Percentiles rank a stretch among this genome's conserved stretches.
phyloP scores from a whole-genome alignment of 1,140 invertebrate genomes.

The Melipona quadrifasciata region DNA sequence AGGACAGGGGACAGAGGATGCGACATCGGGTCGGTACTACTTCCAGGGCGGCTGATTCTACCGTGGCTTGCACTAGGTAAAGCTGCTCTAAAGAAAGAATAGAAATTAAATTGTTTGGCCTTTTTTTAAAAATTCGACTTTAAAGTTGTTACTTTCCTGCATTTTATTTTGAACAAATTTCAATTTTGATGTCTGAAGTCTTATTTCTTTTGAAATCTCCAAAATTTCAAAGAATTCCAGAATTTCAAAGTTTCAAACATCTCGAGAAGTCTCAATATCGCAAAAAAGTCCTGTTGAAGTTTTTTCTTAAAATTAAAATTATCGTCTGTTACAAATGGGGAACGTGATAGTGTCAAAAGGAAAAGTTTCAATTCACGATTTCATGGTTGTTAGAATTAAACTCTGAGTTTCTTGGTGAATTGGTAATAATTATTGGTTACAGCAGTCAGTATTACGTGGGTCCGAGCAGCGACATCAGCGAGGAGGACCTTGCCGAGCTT shows the following conservation, averaged over 20 bases:
- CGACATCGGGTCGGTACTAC: conserved; percentile 73
- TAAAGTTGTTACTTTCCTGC: neutral
- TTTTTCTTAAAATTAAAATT: neutral
- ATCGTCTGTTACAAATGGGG: neutral
- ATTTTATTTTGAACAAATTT: neutral
- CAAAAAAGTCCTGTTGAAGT: neutral
- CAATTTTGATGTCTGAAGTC: too few species aligned
- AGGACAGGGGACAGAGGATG: conserved; percentile 76
- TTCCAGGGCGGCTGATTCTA: conserved; percentile 74
- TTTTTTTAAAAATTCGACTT: neutral
- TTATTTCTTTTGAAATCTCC: neutral
- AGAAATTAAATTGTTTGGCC: too few species aligned
- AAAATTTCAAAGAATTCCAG: neutral
- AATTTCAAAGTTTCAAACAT: neutral
- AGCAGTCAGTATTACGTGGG: conserved; percentile 82
- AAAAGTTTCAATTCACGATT: neutral
- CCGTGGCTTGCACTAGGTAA: conserved; percentile 77
- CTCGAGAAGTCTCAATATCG: neutral
- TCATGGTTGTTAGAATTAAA: neutral
- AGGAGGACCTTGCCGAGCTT: conserved; percentile 84
- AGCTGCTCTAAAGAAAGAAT: neutral
- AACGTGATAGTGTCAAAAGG: neutral
- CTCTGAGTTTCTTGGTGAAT: neutral
- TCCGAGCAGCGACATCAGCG: conserved; percentile 81
- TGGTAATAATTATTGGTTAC: conserved; percentile 6